Percentiles rank a stretch among this genome's conserved stretches.
phyloP scores from a whole-genome alignment of 2,888 invertebrate genomes.

The Phytoseiulus persimilis region DNA sequence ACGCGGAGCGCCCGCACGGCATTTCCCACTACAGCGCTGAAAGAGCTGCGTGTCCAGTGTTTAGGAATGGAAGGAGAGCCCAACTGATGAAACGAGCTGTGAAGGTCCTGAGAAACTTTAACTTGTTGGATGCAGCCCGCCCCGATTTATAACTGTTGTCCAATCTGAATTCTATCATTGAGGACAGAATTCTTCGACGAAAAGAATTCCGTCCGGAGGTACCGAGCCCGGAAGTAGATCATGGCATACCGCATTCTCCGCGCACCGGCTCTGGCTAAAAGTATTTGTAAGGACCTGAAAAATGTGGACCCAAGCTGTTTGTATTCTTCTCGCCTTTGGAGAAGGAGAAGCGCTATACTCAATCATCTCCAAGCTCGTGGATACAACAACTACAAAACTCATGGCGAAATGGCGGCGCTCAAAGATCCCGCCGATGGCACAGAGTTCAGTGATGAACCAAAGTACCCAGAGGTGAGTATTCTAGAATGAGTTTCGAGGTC shows the following conservation, averaged over 20 bases:
- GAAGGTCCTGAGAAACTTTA: not conserved
- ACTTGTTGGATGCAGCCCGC: no score
- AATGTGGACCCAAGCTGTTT: not conserved
- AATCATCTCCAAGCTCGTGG: not conserved
- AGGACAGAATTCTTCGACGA: no score
- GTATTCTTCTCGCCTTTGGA: not conserved
- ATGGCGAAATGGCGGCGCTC: constrained; percentile 23
- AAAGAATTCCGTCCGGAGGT: not conserved
- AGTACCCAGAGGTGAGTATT: constrained; percentile 13
- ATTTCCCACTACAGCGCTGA: no score
- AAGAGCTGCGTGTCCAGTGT: no score
- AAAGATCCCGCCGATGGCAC: not conserved
- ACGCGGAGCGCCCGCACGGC: no score
- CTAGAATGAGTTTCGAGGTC: no score
- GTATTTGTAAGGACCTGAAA: not conserved
- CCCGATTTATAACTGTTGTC: no score
- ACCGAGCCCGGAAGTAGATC: not conserved
- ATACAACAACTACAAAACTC: constrained; percentile 18
- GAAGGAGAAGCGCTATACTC: not conserved
- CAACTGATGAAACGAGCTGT: not conserved
- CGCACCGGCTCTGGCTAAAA: not conserved
- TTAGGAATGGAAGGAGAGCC: no score
- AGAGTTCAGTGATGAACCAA: not conserved
- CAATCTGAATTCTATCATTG: no score
- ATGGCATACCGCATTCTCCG: not conserved